A percentile compares a stretch with the other conserved stretches of the same genome.
These are phyloP conservation scores for Pelosia muscerda DNA, from an alignment of 2,888 invertebrate genomes.

Conservation along the genomic window DNA sequence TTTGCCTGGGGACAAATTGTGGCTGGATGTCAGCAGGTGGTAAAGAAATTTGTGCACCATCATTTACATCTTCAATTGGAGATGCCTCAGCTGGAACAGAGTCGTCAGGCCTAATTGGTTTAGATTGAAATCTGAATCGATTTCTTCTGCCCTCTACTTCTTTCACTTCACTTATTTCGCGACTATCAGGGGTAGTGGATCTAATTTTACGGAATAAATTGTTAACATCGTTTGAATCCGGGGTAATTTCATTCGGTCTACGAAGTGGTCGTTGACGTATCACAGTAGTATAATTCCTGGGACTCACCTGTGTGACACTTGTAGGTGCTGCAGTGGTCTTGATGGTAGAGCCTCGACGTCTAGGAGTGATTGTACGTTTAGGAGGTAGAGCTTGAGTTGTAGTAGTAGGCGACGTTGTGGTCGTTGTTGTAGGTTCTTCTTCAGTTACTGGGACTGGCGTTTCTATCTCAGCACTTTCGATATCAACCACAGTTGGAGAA, in stretches of 20 bases:
- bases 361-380: conserved; percentile 59
- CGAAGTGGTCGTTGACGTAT: conserved; percentile 76
- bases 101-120: conserved; percentile 62
- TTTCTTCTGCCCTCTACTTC: conserved; percentile 57
- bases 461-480: conserved; percentile 49
- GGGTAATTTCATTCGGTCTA: conserved; percentile 76
- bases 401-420: conserved; percentile 60
- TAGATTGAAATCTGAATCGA: conserved; percentile 63
- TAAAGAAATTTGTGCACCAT: conserved; percentile 85
- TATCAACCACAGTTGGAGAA: conserved; percentile 59
- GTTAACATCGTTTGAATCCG: conserved; percentile 68
- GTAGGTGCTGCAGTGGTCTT: conserved; percentile 62
- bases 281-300: conserved; percentile 82
- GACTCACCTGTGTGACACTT: conserved; percentile 85
- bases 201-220: conserved; percentile 74
- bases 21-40: conserved; percentile 82
- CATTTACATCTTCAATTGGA: conserved; percentile 62
- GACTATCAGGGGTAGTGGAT: conserved; percentile 83
- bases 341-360: conserved; percentile 69
- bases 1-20: conserved; percentile 63
- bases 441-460: conserved; percentile 30
- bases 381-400: conserved; percentile 52
- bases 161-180: conserved; percentile 65
- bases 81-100: conserved; percentile 76
- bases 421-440: conserved; percentile 59